phyloP scores from a whole-genome alignment of 2,888 invertebrate species.

The Frankliniella fusca region DNA sequence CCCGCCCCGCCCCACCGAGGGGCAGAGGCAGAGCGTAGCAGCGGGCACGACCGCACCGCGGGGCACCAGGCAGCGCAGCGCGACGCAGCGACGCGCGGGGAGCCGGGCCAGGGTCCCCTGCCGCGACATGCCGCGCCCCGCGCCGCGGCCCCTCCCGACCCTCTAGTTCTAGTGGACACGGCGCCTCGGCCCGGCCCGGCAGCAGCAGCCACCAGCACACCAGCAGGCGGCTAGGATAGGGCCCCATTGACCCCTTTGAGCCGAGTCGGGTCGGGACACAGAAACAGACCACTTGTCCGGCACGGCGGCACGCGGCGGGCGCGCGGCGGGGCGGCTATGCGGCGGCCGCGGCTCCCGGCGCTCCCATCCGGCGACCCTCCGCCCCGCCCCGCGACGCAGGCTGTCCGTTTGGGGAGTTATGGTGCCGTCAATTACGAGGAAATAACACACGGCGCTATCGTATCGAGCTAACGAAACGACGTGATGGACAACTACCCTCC shows the following conservation, averaged over 20 bases:
- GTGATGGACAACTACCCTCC: too few species aligned
- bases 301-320: too few species aligned
- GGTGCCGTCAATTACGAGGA: background rate
- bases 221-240: background rate
- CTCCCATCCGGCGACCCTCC: background rate
- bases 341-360: background rate
- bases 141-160: background rate
- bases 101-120: background rate
- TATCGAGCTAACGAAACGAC: background rate
- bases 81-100: background rate
- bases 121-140: background rate
- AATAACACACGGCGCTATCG: background rate
- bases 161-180: background rate
- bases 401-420: background rate
- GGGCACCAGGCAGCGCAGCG: background rate
- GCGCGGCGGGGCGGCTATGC: too few species aligned
- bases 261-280: background rate
- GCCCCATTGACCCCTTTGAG: slow-evolving; percentile 21
- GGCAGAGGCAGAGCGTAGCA: background rate
- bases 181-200: too few species aligned
- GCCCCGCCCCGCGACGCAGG: background rate
- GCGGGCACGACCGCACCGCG: background rate
- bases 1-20: background rate
- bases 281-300: too few species aligned
- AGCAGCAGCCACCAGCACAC: background rate